Base-by-base conservation (phyloP, 2,797 vertebrate species). In the Adelosebastes latens region DNA sequence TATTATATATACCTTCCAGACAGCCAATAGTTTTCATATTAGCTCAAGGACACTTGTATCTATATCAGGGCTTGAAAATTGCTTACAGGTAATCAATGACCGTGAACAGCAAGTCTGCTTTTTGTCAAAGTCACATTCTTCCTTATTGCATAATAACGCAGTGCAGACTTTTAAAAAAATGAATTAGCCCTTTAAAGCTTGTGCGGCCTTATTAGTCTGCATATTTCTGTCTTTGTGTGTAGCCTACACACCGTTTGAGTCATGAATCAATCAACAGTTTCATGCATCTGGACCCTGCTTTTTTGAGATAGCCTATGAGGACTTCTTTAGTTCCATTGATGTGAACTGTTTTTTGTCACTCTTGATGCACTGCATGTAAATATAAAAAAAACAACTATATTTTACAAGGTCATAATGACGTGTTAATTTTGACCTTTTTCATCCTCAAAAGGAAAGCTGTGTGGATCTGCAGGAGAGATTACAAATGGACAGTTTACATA, bases 391-490 rank as follows among this genome's bases (percentile, higher is more conserved):
- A 27, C 5, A 12, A 16, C 32, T 16, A 42, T 10, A 36, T 65
- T 22, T 59, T 16, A n/a, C 5, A 27, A 7, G 2, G 6, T 24
- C 32, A 66, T 22, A 14, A 36, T 31, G 9, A 22, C 12, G 0
- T 3, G 4, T 42, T 27, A n/a, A 31, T 55, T 10, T 49, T 4
- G 27, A 49, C 36, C 13, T 20, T 55, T 16, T 39, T 16, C 3
- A 2, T 64, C 10, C 25, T 69, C 9, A 4, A n/a, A 68, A 96
- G 95, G 72, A 12, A 93, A 56, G 60, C 6, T 7, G 7, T 96
- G 96, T 62, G 95, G 96, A 46, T 89, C 93, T 62, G 94, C 85
- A 6, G 95, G 94, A 60, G 94, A 95, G 67, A 77, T 96, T 22
- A 0, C 0, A 1, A 86, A 92, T 1, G 96, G 95, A 20, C 60